phyloP scores from a whole-genome alignment of 2,888 invertebrate genomes.

The Dolichopus griseipennis region DNA sequence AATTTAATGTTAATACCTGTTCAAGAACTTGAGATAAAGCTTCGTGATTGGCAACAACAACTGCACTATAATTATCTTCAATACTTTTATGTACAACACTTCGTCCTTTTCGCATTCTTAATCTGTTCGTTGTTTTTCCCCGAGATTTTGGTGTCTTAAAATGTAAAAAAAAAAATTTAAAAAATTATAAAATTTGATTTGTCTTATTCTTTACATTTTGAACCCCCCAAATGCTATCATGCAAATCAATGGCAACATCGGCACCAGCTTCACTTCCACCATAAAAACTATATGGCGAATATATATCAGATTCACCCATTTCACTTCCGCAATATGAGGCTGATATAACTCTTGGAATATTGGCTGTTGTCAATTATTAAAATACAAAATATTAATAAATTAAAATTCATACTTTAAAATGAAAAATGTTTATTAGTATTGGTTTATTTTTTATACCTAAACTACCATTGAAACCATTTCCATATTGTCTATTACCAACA shows the following conservation, averaged over 20 bases:
- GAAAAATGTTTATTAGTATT: neutral
- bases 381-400: too few relatives aligned
- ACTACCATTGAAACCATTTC: conserved; percentile 37
- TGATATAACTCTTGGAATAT: conserved; percentile 53
- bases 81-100: conserved; percentile 77
- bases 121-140: conserved; percentile 49
- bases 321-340: conserved; percentile 77
- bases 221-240: conserved; percentile 42
- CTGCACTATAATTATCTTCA: conserved; percentile 85
- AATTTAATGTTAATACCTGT: conserved; percentile 51
- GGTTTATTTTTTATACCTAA: conserved; percentile 32
- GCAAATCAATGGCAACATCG: conserved; percentile 41
- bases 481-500: conserved; percentile 13
- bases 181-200: too few relatives aligned
- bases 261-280: conserved; percentile 50
- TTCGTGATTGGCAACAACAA: conserved; percentile 82
- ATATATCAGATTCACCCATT: conserved; percentile 71
- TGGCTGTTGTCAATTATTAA: conserved; percentile 30
- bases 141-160: conserved; percentile 36
- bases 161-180: conserved; percentile 11
- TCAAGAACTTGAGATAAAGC: conserved; percentile 80
- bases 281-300: conserved; percentile 70
- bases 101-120: conserved; percentile 68
- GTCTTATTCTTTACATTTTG: conserved; percentile 31
- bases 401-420: conserved; percentile 4